Conservation (phyloP, 2,888 invertebrate species). For the Nephrocerus scutellatus region DNA sequence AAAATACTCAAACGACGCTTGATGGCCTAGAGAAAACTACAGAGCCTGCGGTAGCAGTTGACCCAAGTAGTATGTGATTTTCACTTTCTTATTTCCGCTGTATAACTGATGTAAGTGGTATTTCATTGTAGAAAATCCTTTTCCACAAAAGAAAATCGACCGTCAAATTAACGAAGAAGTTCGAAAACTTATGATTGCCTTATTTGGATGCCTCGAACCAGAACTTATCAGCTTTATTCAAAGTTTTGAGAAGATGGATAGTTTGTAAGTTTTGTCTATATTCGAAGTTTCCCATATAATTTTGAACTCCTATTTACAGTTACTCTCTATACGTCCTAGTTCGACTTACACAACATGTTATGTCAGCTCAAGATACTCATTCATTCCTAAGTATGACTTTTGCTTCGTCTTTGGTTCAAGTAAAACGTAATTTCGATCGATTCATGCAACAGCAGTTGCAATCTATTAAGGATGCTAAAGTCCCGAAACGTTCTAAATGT, state of each 20-base stretch:
- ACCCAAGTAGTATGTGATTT: no score
- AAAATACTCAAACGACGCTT: conserved; percentile 55
- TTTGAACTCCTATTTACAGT: conserved; percentile 49
- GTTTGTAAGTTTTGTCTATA: conserved; percentile 62
- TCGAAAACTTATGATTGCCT: conserved; percentile 76
- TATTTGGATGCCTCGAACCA: conserved; percentile 81
- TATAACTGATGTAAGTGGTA: neutral
- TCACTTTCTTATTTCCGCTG: no score
- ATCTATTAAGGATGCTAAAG: conserved; percentile 68
- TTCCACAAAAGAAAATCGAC: conserved; percentile 55
- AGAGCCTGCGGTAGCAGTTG: no score
- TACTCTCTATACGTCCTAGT: conserved; percentile 92
- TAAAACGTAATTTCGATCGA: conserved; percentile 85
- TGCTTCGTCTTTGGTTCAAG: conserved; percentile 77
- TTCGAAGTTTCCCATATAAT: no score
- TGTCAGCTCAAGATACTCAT: conserved; percentile 79
- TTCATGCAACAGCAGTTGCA: conserved; percentile 79
- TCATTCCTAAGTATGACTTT: conserved; percentile 83
- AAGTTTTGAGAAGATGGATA: conserved; percentile 80
- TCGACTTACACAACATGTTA: conserved; percentile 84
- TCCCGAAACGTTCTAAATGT: conserved; percentile 66
- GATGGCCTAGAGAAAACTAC: conserved; percentile 47
- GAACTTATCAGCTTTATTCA: conserved; percentile 81
- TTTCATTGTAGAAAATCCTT: conserved; percentile 20
- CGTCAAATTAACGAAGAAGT: conserved; percentile 72